Conservation (phyloP, 2,113 vertebrate species). For the Sminthopsis crassicaudata region DNA sequence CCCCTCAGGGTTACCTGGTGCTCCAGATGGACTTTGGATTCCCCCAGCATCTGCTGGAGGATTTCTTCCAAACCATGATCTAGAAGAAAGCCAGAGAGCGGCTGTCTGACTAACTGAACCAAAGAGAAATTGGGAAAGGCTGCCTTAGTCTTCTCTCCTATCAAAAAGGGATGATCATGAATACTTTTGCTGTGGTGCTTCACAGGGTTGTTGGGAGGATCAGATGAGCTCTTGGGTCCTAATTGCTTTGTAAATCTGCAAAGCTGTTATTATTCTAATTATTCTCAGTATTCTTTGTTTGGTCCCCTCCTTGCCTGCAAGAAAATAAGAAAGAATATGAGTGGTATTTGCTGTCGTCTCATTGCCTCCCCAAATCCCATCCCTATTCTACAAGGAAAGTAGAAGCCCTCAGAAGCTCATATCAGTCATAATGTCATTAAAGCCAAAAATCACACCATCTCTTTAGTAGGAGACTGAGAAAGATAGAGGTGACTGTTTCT, state of each 20-base stretch:
- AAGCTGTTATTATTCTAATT: not conserved
- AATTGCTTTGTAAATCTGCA: not conserved
- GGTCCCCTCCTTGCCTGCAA: not conserved
- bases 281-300: not conserved
- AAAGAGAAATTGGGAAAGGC: not conserved
- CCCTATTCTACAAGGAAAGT: not conserved
- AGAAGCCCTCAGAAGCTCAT: not conserved
- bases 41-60: constrained; percentile 88
- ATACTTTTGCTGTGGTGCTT: not conserved
- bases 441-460: not conserved
- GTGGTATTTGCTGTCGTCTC: not conserved
- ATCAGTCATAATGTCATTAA: not conserved
- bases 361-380: not conserved
- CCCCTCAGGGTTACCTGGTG: constrained; percentile 85
- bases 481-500: not conserved
- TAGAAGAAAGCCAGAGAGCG: constrained; percentile 65
- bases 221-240: not conserved
- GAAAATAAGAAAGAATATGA: rapidly evolving
- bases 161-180: not conserved
- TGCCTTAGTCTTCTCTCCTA: not conserved
- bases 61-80: constrained; percentile 86
- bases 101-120: not conserved
- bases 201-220: not conserved
- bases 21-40: constrained; percentile 91
- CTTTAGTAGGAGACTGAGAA: not conserved